phyloP scores from a whole-genome alignment of 2,888 invertebrate genomes.

The Standfussiana lucernea region DNA sequence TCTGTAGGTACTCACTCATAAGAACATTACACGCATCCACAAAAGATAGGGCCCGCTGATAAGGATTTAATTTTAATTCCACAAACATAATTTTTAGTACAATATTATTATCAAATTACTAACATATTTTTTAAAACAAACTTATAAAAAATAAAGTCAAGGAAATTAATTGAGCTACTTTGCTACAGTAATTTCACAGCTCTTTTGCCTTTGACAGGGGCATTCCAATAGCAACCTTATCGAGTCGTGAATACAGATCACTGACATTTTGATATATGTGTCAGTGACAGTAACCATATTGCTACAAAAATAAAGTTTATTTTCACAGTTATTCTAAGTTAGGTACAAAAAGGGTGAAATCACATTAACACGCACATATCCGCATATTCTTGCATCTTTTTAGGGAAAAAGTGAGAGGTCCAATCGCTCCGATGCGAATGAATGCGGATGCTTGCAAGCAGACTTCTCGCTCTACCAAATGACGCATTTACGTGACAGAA shows the following conservation, averaged over 20 bases:
- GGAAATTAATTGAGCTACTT: background rate
- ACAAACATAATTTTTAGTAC: constrained; percentile 8
- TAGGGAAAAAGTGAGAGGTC: too few species aligned
- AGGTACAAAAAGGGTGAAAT: too few species aligned
- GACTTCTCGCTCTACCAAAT: background rate
- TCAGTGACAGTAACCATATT: background rate
- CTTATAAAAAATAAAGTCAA: background rate
- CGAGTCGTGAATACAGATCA: background rate
- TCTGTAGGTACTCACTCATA: too few species aligned
- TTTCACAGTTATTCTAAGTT: background rate
- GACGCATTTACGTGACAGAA: background rate
- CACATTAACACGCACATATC: too few species aligned
- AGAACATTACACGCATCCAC: too few species aligned
- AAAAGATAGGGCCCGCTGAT: too few species aligned
- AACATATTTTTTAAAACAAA: background rate
- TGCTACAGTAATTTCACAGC: background rate
- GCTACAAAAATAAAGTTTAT: background rate
- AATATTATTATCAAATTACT: constrained; percentile 20
- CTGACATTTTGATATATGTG: background rate
- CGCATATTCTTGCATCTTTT: too few species aligned
- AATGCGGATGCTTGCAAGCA: background rate
- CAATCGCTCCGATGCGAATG: too few species aligned
- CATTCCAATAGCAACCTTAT: background rate
- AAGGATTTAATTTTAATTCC: constrained; percentile 9
- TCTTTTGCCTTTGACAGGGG: background rate